Evolutionary conservation across 2,113 vertebrate genomes (phyloP), one percentile per base, ranked within the genome.

Genomic region (Lota lota): DNA sequence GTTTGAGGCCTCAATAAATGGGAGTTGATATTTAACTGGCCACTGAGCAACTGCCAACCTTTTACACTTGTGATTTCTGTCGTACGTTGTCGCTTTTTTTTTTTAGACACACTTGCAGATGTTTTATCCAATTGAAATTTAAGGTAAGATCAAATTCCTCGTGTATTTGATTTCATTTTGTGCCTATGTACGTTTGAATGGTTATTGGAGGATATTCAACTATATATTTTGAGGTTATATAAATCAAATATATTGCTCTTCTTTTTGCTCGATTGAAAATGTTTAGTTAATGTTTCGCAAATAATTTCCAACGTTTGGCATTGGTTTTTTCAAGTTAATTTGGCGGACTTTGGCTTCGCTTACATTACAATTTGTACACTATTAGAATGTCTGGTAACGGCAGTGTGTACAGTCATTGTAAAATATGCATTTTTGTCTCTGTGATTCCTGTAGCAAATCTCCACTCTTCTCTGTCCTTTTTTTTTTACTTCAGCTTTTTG

Each of bases 11-110:
- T 86, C 79, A 75, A 92, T 93, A 92, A 91, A 93, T 93, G 77
- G 36, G 81, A 88, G 92, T 93, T 93, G 89, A 91, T 89, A 75
- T 91, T 90, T 93, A 92, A 93, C 92, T 69, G 79, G 68, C 80
- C 76, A 70, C 85, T 84, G 85, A 74, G 82, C 74, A 68, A 81
- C 22, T 86, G 82, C 82, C 90, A 90, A 87, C 84, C 80, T 81
- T 79, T 86, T 72, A 69, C 83, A 87, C 73, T 75, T 67, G 76
- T 83, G 80, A 77, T 79, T 76, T 85, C 74, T 83, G 79, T 77
- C 74, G 71, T 81, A 79, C 77, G 21, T 87, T 67, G 76, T 82
- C 81, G 74, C 65, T 69, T 86, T 77, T 88, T 90, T 88, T 78
- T 88, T 90, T 88, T 78, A 81, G 85, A 86, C 84, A 77, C 85